Evolutionary conservation across 2,888 invertebrate genomes (phyloP).

Genomic region (Agonum fuliginosum): DNA sequence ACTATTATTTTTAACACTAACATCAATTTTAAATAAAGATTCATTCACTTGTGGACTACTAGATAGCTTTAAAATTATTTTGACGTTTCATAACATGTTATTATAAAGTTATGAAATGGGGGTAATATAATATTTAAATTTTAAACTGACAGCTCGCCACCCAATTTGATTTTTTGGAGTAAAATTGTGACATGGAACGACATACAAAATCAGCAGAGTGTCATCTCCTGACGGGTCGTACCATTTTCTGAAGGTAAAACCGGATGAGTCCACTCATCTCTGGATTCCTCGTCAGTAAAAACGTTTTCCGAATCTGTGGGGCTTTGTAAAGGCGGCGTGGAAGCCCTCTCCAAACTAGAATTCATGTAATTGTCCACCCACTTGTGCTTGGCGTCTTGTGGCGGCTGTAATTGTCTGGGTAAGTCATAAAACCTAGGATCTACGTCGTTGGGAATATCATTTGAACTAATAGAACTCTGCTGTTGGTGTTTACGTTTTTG

Average conservation of each 20-base stretch:
- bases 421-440: constrained; percentile 77
- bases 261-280: constrained; percentile 76
- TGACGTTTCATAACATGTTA: too few species aligned
- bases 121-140: too few species aligned
- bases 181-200: too few species aligned
- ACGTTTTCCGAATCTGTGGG: constrained; percentile 82
- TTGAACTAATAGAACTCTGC: constrained; percentile 52
- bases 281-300: constrained; percentile 77
- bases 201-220: too few species aligned
- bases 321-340: constrained; percentile 76
- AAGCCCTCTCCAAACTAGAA: constrained; percentile 64
- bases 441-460: constrained; percentile 68
- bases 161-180: too few species aligned
- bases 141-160: too few species aligned
- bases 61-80: too few species aligned
- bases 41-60: too few species aligned
- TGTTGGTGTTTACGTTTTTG: constrained; percentile 55
- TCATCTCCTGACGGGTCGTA: too few species aligned
- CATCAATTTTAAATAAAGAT: too few species aligned
- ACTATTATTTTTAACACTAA: too few species aligned
- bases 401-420: constrained; percentile 67
- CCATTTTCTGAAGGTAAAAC: constrained; percentile 71
- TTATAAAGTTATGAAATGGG: too few species aligned
- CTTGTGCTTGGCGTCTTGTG: constrained; percentile 66
- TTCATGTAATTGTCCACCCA: constrained; percentile 68